Evolutionary conservation across 2,888 invertebrate species (phyloP), one percentile per base, ranked within the genome.

Genomic region (Agonopterix arenella): DNA sequence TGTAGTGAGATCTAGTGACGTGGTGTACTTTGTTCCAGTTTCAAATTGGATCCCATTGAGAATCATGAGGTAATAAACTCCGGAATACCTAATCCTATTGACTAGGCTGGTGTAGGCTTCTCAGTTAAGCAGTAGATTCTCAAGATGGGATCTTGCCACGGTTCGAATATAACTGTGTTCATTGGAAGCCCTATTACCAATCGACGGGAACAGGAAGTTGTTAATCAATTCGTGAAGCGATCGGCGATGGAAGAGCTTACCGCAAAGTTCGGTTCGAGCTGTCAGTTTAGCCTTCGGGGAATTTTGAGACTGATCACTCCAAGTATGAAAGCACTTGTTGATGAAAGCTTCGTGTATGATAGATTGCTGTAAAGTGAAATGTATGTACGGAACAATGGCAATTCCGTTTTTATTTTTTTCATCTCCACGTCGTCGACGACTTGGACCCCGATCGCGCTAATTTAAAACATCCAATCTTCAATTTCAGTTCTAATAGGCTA

Each of bases 31-130:
- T 59, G 58, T 60, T 64, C 62, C 58, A 54, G 57, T 68, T 68
- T 64, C 85, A 84, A 81, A 80, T 88, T 88, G 86, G 88, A 88
- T 84, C 64, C 79, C 65, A 61, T 61, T 58, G 66, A 71, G 66
- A 68, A 73, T 58, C 57, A 88, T 84, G 84, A 84, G 84, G 86
- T 86, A 79, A 66, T 53, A 40, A 48, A 36, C 28, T 18, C 18
- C 18, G 18, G 18, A 18, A 18, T 18, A 18, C 18, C 18, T 18
- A 18, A 18, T 18, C 18, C 18, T 18, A 18, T 18, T 18, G 18
- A 18, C 18, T 18, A 4, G 18, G 18, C 18, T 18, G 18, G 4
- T 18, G 2, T 13, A n/a, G n/a, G n/a, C n/a, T n/a, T 16, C 1
- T 16, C 16, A 2, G 16, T 16, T 16, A 16, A 1, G 16, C 1